Evolutionary conservation across 1,140 invertebrate genomes (phyloP).

Genomic region (Pogonognathellus flavescens): DNA sequence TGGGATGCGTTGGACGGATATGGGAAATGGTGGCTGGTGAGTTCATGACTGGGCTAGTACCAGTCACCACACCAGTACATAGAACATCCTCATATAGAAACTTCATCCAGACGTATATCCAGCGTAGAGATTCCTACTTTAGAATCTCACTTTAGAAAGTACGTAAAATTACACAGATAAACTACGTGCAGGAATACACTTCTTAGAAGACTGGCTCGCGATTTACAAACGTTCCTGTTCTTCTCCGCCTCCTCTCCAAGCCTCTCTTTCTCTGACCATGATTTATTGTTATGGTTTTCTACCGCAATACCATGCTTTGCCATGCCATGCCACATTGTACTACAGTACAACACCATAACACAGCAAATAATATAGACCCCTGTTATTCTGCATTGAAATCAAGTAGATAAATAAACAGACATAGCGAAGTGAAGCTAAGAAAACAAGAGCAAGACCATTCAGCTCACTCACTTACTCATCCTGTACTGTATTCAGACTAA

Average conservation of each 20-base stretch:
- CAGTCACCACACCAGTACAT: no score
- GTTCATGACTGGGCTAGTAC: no score
- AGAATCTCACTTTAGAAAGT: conserved; percentile 3
- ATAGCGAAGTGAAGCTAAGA: background rate
- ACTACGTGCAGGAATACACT: conserved; percentile 31
- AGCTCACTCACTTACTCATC: conserved; percentile 5
- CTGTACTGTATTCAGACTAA: background rate
- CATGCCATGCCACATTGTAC: conserved; percentile 30
- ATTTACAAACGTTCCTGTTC: conserved; percentile 38
- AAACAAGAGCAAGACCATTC: conserved; percentile 10
- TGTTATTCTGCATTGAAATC: conserved; percentile 21
- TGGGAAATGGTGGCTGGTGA: no score
- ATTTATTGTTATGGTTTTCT: conserved; percentile 49
- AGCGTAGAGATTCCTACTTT: background rate
- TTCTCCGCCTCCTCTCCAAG: conserved; percentile 43
- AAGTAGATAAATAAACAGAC: conserved; percentile 29
- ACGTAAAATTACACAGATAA: conserved; percentile 15
- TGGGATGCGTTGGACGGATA: no score
- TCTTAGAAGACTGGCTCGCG: conserved; percentile 26
- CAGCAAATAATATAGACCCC: background rate
- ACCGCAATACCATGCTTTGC: conserved; percentile 13
- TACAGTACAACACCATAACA: background rate
- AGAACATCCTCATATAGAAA: no score
- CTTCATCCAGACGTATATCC: no score
- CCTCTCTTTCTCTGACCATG: conserved; percentile 45